Conservation (phyloP, 1,140 invertebrate genomes). For the Oryzaephilus surinamensis region DNA sequence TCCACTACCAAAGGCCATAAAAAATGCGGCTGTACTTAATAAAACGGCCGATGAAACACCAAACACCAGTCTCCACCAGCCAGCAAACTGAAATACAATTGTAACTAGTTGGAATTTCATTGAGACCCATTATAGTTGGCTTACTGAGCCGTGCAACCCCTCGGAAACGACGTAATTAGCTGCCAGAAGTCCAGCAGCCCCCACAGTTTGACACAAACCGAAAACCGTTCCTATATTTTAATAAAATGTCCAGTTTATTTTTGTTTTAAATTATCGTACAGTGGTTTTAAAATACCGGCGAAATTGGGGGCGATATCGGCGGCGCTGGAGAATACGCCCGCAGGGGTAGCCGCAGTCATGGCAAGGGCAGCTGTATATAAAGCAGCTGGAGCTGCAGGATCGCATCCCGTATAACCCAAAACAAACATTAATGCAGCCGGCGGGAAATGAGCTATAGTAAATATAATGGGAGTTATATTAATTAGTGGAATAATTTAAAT, state of each 20-base stretch:
- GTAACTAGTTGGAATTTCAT: neutral
- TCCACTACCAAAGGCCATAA: conserved; percentile 45
- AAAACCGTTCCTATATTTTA: conserved; percentile 47
- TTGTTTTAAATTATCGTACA: too few species aligned
- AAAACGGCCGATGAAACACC: conserved; percentile 45
- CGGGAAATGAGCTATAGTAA: conserved; percentile 43
- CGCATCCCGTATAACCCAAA: conserved; percentile 47
- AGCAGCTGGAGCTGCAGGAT: conserved; percentile 47
- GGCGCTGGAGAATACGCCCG: conserved; percentile 45
- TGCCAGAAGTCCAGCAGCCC: conserved; percentile 44
- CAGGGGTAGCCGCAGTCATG: conserved; percentile 45
- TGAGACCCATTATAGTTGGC: conserved; percentile 16
- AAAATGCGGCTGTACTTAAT: conserved; percentile 42
- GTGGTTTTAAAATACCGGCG: conserved; percentile 32
- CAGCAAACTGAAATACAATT: conserved; percentile 41
- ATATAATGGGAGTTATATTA: neutral
- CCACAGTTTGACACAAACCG: conserved; percentile 46
- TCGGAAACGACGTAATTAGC: conserved; percentile 50
- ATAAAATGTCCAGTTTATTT: too few species aligned
- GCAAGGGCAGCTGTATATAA: conserved; percentile 46
- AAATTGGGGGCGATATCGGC: conserved; percentile 46
- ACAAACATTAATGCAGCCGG: conserved; percentile 49
- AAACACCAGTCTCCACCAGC: conserved; percentile 47
- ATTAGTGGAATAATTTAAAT: neutral
- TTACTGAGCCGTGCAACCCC: conserved; percentile 47